Evolutionary conservation across 2,888 invertebrate genomes (phyloP).

Genomic region (Ptilodon capucinus): DNA sequence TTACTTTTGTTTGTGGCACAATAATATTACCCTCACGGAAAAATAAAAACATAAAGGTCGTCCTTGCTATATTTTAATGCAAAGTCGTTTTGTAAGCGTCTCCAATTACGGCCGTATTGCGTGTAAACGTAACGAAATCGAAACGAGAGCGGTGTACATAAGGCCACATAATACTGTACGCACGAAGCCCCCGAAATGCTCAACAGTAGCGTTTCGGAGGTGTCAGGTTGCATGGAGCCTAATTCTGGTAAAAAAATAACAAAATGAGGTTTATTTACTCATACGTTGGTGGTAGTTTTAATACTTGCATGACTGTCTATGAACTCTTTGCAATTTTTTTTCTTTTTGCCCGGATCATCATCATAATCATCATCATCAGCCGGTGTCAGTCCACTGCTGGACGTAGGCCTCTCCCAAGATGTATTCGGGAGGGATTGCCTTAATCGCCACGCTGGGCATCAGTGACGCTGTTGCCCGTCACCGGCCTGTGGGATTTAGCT

Average conservation of each 20-base stretch:
- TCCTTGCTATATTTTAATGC: slow-evolving; percentile 20
- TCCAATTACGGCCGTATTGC: slow-evolving; percentile 67
- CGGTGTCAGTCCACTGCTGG: too few species aligned
- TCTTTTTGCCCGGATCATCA: too few species aligned
- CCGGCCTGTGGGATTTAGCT: too few species aligned
- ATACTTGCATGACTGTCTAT: background rate
- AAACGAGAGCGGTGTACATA: slow-evolving; percentile 59
- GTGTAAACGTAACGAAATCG: slow-evolving; percentile 69
- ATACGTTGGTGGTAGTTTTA: slow-evolving; percentile 8
- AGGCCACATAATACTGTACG: slow-evolving; percentile 60
- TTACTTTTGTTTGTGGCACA: background rate
- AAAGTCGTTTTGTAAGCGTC: slow-evolving; percentile 35
- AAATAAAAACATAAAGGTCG: slow-evolving; percentile 10
- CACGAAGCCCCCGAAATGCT: slow-evolving; percentile 75
- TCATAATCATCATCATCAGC: too few species aligned
- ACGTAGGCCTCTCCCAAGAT: too few species aligned
- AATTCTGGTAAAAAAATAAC: slow-evolving; percentile 27
- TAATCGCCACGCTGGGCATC: too few species aligned
- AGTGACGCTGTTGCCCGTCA: too few species aligned
- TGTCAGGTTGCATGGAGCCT: slow-evolving; percentile 56
- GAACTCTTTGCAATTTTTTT: background rate
- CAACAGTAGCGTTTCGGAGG: slow-evolving; percentile 75
- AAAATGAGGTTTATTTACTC: slow-evolving; percentile 18
- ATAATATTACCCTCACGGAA: background rate
- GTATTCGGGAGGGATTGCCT: too few species aligned